Base-by-base conservation (phyloP, 2,113 vertebrate genomes). In the Silurus asotus region DNA sequence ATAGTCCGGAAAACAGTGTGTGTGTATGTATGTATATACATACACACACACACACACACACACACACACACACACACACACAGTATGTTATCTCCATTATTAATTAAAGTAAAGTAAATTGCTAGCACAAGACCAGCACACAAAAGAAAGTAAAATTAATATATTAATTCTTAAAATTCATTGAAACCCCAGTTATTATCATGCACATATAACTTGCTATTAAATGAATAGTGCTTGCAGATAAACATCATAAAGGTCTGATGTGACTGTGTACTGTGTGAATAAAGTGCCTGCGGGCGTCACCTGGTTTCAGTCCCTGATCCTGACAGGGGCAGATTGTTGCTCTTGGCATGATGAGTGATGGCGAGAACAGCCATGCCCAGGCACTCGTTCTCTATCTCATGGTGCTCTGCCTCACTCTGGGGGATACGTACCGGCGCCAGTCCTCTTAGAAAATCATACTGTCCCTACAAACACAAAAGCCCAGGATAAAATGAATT, bases 341-440 rank as follows among this genome's bases (percentile, higher is more conserved):
- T 93, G 23, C 89, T 92, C 92, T 96, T 96, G 84, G 96, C 93
- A 0, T 96, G 92, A 89, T 99, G 97, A 10, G 97, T 97, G 89
- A 99, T 99, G 1, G 98, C 97, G 79, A 99, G 93, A 49, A 99
- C 98, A 0, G 98, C 98, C 98, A 99, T 99, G 0, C 98, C 98
- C 92, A 99, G 92, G 9, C 98, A 99, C 82, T 99, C 98, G 0
- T 99, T 99, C 89, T 99, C 98, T 0, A 99, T 98, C 84, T 99
- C 98, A 0, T 98, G 97, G 1, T 95, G 94, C 69, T 99, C 98
- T 4, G 91, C 88, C 2, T 99, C 97, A 0, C 84, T 96, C 75
- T 94, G 95, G 13, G 96, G 93, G 0, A 90, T 93, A n/a, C 98
- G 94, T 74, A 99, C 93, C 5, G 96, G 96, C 45, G 96, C 96